Evolutionary conservation across 2,113 vertebrate species (phyloP), one percentile per base, ranked within the genome.

Genomic region (Pleuronectes platessa): DNA sequence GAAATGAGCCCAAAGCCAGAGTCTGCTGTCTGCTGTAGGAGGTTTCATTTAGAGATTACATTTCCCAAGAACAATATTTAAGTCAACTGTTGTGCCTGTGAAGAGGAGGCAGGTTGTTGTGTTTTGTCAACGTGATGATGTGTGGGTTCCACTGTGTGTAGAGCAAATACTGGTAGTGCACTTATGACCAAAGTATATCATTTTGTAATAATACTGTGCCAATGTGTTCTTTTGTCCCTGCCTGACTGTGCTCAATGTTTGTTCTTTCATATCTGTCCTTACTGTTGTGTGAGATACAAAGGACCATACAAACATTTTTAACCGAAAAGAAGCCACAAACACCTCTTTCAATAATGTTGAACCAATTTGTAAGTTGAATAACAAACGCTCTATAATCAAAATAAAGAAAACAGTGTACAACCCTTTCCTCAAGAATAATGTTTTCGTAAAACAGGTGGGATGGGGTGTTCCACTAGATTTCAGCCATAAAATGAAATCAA

Each of bases 1-100:
- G 82, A 93, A 95, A 74, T 95, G 92, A 93, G 61, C 9, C 49
- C 58, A 78, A 65, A 13, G 60, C 86, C 45, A 18, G 6, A 68
- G 61, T 91, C 60, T 92, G 89, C 74, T 21, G 76, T 54, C 67
- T 91, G 61, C 83, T 92, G 47, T 90, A 91, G 80, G 42, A 86
- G 79, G 85, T 85, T 75, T 76, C 49, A 78, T 81, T 61, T 79
- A 56, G 24, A 73, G 61, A 86, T 86, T 65, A 84, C 71, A 71
- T 84, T 84, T 84, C 26, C n/a, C 87, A 31, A 55, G 20, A 67
- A 83, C 65, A 68, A 81, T 78, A 86, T 75, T 89, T 75, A 82
- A 68, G 55, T 73, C 61, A 67, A 76, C 71, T 18, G n/a, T 74
- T 45, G 81, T 83, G 79, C 62, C 79, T 88, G 79, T 60, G 69